phyloP scores from a whole-genome alignment of 2,797 vertebrate species.

The Ctenochaetus hawaiiensis region DNA sequence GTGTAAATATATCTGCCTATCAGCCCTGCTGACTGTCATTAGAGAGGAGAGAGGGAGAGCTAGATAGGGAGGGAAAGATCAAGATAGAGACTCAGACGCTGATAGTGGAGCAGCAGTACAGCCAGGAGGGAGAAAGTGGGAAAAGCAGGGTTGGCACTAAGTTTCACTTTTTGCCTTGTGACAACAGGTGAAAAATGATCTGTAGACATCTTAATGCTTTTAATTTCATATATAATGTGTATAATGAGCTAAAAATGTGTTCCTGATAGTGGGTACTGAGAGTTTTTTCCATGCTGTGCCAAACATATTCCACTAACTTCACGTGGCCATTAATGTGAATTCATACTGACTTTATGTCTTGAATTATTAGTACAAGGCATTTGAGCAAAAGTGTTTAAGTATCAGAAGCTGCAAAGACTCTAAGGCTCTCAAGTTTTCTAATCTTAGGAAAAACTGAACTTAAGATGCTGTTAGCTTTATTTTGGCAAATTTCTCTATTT shows the following conservation, averaged over 20 bases:
- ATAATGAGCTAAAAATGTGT: not conserved
- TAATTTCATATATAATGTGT: not conserved
- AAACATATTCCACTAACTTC: not conserved
- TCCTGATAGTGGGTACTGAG: not conserved
- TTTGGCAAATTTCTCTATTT: not conserved
- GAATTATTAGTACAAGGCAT: no score
- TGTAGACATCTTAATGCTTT: not conserved
- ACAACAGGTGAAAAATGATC: not conserved
- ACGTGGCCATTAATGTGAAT: no score
- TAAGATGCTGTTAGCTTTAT: not conserved
- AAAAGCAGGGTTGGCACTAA: conserved; percentile 26
- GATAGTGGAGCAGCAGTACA: conserved; percentile 55
- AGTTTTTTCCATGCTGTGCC: not conserved
- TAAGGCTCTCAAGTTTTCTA: no score
- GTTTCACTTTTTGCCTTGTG: conserved; percentile 23
- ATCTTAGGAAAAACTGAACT: no score
- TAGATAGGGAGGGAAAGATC: conserved; percentile 30
- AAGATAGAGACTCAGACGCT: conserved; percentile 42
- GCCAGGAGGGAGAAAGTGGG: conserved; percentile 41
- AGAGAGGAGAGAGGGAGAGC: conserved; percentile 41
- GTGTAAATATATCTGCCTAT: conserved; percentile 82
- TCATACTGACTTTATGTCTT: no score
- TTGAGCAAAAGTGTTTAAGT: no score
- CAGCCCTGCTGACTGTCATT: conserved; percentile 72
- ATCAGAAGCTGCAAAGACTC: no score